These are phyloP conservation scores for Amphilophus citrinellus DNA, from an alignment of 2,113 vertebrate genomes.

Conservation along the genomic window DNA sequence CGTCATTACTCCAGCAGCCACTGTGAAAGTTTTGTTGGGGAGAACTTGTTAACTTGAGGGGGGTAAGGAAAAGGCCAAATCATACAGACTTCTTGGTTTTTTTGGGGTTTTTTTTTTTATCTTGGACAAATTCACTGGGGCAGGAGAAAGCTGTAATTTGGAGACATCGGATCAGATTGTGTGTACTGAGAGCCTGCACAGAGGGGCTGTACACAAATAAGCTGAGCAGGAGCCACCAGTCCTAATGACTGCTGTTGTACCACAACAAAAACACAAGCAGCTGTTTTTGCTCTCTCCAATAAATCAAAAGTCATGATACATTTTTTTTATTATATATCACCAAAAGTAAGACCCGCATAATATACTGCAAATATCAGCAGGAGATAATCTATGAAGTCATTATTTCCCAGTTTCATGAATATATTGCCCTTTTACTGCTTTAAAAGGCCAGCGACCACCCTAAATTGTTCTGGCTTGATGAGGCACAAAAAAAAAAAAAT, in stretches of 20 bases:
- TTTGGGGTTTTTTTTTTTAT: conserved; percentile 26
- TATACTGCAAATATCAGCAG: background rate
- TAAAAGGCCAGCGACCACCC: conserved; percentile 2
- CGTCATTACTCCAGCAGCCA: conserved; percentile 25
- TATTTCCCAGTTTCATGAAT: conserved; percentile 22
- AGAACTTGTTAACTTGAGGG: conserved; percentile 53
- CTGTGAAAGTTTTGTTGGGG: conserved; percentile 45
- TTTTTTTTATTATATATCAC: background rate
- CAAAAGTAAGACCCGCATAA: background rate
- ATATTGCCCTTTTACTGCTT: conserved; percentile 18
- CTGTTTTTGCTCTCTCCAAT: background rate
- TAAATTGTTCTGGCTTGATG: conserved; percentile 24
- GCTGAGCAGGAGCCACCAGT: conserved; percentile 8
- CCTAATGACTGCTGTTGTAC: conserved; percentile 39
- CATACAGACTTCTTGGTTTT: conserved; percentile 27
- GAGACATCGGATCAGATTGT: conserved; percentile 50
- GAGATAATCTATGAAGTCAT: conserved; percentile 28
- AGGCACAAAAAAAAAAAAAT: conserved; percentile 27
- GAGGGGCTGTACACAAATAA: background rate
- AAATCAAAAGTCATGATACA: conserved; percentile 30
- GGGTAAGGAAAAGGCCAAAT: conserved; percentile 44
- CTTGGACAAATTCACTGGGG: conserved; percentile 24
- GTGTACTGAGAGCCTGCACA: conserved; percentile 8
- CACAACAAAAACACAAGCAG: conserved; percentile 10
- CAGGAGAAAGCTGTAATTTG: conserved; percentile 54